Base-by-base conservation (phyloP, 2,113 vertebrate species). In the Planiliza haematocheilus region DNA sequence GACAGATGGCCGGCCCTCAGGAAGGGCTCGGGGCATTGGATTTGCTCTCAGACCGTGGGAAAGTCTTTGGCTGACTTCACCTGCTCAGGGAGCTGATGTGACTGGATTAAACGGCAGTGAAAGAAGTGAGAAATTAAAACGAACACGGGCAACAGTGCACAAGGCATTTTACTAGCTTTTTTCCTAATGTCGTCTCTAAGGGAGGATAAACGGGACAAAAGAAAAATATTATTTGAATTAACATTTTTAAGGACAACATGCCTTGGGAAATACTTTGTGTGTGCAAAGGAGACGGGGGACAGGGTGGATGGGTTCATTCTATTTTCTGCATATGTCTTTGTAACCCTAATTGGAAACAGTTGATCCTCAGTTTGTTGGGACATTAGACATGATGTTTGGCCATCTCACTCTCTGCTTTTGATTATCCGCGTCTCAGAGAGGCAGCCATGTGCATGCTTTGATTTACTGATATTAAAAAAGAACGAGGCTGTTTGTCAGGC, bases 31-130 rank as follows among this genome's bases (percentile, higher is more conserved):
- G 92, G 88, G 91, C 87, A 82, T 81, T 79, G 88, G 91, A 90
- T 93, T 91, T 92, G 83, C 90, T 91, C 87, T 83, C 66, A 85
- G 92, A 94, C 90, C 94, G 93, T 94, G 93, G 93, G 94, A 94
- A 94, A 92, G 90, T 89, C 88, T 92, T 84, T 78, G 89, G 86
- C 90, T 91, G 86, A 92, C 86, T 92, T 93, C 92, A 93, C 92
- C 93, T 94, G 93, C 92, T 93, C 82, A 38, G 79, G 75, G 87
- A 90, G 63, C 86, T 57, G 83, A 84, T 85, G 89, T 90, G 86
- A 89, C 86, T 75, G 92, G 93, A 92, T 93, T 92, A 91, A 93
- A 87, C 36, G 53, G 61, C 84, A 90, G 71, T 89, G 74, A 88
- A 88, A 91, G 84, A 89, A 91, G 78, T 79, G 75, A 83, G 79